Conservation (phyloP, 2,113 vertebrate species). For the Bubo blakistoni region DNA sequence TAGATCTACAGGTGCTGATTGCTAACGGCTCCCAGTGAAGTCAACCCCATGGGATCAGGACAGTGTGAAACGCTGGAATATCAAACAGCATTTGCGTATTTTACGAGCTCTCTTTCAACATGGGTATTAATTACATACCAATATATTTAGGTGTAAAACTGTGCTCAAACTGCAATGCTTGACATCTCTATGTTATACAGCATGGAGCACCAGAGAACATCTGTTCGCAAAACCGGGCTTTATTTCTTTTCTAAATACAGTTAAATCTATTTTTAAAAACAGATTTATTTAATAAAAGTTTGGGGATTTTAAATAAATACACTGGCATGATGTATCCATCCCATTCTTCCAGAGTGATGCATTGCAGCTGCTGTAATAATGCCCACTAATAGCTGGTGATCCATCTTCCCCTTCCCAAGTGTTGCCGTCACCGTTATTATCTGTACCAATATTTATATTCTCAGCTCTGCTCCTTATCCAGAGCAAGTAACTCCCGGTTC, state of each 20-base stretch:
- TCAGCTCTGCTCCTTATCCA: not conserved
- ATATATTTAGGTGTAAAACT: not conserved
- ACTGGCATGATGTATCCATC: not conserved
- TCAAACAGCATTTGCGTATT: not conserved
- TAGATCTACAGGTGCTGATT: slow-evolving; percentile 46
- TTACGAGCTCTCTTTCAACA: slow-evolving; percentile 5
- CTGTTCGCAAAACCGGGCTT: not conserved
- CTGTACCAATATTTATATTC: slow-evolving; percentile 67
- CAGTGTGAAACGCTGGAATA: not conserved
- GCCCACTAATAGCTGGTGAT: slow-evolving; percentile 59
- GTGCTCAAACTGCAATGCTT: not conserved
- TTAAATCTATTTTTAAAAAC: not conserved
- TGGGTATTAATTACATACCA: slow-evolving; percentile 29
- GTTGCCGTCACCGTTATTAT: slow-evolving; percentile 16
- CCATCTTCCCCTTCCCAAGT: slow-evolving; percentile 53
- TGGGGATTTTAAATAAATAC: slow-evolving; percentile 36
- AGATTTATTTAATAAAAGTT: slow-evolving; percentile 53
- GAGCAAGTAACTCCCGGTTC: not conserved
- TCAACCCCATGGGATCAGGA: not conserved
- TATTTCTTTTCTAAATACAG: not conserved
- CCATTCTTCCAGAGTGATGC: slow-evolving; percentile 26
- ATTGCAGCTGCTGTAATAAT: slow-evolving; percentile 56
- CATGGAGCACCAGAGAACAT: not conserved
- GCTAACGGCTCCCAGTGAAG: slow-evolving; percentile 7
- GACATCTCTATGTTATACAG: not conserved